Percentiles rank a stretch among this genome's conserved stretches.
phyloP scores from a whole-genome alignment of 2,113 vertebrate genomes.

The Oncorhynchus keta region DNA sequence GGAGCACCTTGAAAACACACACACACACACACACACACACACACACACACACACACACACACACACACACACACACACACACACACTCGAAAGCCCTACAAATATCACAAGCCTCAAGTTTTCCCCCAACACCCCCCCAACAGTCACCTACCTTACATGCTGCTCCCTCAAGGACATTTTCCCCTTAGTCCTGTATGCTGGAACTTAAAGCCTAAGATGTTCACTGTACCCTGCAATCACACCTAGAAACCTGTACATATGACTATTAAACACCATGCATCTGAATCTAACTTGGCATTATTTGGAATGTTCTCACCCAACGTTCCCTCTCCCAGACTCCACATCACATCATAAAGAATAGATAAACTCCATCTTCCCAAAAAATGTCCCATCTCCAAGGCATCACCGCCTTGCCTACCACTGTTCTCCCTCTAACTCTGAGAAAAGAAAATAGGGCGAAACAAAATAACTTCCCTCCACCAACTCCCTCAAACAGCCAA shows the following conservation, averaged over 20 bases:
- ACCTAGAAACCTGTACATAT: too few relatives aligned
- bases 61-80: too few relatives aligned
- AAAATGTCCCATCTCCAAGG: constrained; percentile 63
- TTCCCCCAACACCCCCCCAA: too few relatives aligned
- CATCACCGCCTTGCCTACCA: constrained; percentile 54
- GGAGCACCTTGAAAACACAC: constrained; percentile 23
- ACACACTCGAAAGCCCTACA: background rate
- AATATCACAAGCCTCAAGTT: constrained; percentile 23
- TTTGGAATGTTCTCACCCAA: constrained; percentile 65
- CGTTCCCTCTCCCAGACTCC: constrained; percentile 70
- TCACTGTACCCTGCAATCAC: too few relatives aligned
- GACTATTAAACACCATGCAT: background rate
- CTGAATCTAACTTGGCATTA: constrained; percentile 61
- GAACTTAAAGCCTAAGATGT: too few relatives aligned
- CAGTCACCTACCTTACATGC: too few relatives aligned
- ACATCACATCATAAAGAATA: constrained; percentile 78
- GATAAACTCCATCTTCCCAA: constrained; percentile 57
- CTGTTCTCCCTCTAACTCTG: constrained; percentile 63
- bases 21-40: too few relatives aligned
- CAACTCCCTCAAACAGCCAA: background rate
- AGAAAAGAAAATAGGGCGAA: constrained; percentile 54
- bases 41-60: too few relatives aligned
- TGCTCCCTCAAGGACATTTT: too few relatives aligned
- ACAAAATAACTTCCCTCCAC: constrained; percentile 45
- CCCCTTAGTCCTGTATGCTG: too few relatives aligned